Percentiles rank a stretch among this genome's conserved stretches.
Conservation (phyloP, 2,113 vertebrate species). For the Noturus placidus region DNA sequence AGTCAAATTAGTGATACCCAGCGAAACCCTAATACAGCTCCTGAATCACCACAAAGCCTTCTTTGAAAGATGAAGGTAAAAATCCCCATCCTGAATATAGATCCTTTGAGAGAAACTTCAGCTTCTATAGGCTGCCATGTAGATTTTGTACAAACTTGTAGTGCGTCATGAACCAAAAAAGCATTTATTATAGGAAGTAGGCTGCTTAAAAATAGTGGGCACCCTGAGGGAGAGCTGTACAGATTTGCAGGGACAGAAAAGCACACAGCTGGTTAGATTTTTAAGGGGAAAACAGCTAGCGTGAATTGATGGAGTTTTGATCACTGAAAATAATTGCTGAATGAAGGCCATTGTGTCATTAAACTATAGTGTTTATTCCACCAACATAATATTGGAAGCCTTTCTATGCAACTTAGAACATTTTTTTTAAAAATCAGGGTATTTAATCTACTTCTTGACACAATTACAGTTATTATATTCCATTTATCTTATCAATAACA, state of each 20-base stretch:
- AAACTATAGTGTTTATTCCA: neutral
- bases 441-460: conserved; percentile 7
- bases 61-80: neutral
- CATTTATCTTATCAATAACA: neutral
- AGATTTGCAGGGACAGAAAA: conserved; percentile 57
- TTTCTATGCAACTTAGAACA: neutral
- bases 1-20: neutral
- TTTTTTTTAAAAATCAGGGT: neutral
- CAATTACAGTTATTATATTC: neutral
- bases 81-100: neutral
- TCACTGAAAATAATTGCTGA: neutral
- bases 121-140: conserved; percentile 34
- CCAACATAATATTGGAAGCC: neutral
- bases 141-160: conserved; percentile 52
- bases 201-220: conserved; percentile 76
- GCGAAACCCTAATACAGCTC: neutral
- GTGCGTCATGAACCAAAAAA: conserved; percentile 66
- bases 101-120: conserved; percentile 18
- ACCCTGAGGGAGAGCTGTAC: conserved; percentile 63
- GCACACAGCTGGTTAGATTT: conserved; percentile 56
- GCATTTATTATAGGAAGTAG: conserved; percentile 75
- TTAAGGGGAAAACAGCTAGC: conserved; percentile 39
- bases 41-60: neutral
- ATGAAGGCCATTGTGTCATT: neutral
- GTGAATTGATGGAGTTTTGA: neutral